Base-by-base conservation (phyloP, 2,113 vertebrate genomes). In the Corvus moneduloides region DNA sequence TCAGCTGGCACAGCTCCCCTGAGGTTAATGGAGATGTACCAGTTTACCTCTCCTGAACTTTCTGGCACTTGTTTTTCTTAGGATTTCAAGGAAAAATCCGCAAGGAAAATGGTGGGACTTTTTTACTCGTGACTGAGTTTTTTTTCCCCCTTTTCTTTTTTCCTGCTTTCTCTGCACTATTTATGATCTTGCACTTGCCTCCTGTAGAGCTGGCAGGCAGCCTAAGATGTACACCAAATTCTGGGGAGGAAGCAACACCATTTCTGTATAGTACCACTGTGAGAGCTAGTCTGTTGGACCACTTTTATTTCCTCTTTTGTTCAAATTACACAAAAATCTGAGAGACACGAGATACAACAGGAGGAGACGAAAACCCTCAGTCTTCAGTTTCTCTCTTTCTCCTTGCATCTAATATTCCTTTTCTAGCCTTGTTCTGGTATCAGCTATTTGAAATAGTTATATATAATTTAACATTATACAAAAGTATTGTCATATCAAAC, bases 401-500 rank as follows among this genome's bases (percentile, higher is more conserved):
- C 85, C 95, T 97, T 92, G 93, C 89, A 55, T 97, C 97, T 98
- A 97, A 98, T 98, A 98, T 98, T 98, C 97, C 91, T 90, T 97
- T 97, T 91, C 98, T 97, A 97, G 97, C 64, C 97, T 97, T 96
- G 96, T 97, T 97, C 98, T 93, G 95, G 95, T 98, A 97, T 96
- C 92, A 55, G 97, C 97, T 98, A 98, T 97, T 98, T 98, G 97
- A 98, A 98, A 97, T 98, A 96, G 98, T 98, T 98, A 98, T 98
- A 98, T 98, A 98, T 98, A 98, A 98, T 98, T 98, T 98, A 98
- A 98, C 98, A 96, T 98, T 98, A 98, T 98, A 98, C 98, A 98
- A 97, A 98, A 98, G 98, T 98, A 98, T 99, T 98, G 98, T 98
- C 97, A 98, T 98, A 98, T 98, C 98, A 98, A 98, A 98, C 98